Evolutionary conservation across 2,113 vertebrate genomes (phyloP), one percentile per base, ranked within the genome.

Genomic region (Sturnira hondurensis): DNA sequence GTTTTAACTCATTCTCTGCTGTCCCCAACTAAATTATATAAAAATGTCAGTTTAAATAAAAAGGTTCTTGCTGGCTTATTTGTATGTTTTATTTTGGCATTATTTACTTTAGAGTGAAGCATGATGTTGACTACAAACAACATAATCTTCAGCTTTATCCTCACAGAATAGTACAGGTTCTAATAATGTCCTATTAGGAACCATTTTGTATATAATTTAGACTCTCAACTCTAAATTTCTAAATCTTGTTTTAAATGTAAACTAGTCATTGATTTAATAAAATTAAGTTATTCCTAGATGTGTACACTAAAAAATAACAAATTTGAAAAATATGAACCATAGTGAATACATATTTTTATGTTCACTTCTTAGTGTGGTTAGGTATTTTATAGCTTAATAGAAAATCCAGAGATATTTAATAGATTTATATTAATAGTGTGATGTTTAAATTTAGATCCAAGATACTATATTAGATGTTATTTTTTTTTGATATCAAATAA

Each of bases 201-300:
- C 86, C 4, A 73, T 43, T 54, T 77, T 78, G 11, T 77, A 36
- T 47, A 24, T 56, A 54, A 86, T 70, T 11, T 3, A 74, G 31
- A 63, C 19, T 83, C 22, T 70, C 19, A 4, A 45, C 38, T 82
- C 22, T 84, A 93, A 89, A 83, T 92, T 68, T 89, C 28, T 94
- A 94, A 93, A 43, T 63, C 83, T 61, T 89, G 1, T 86, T 94
- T 95, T 22, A 93, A 38, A 91, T 82, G 50, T 80, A 85, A 80
- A 56, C 1, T 52, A 89, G 38, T 63, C n/a, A 84, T 1, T 6
- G 10, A 56, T 83, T 86, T 78, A 73, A 71, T 67, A 33, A 86
- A 82, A 77, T 50, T 67, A 74, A 67, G 14, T 81, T 54, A 82
- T 86, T 89, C 16, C 28, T 70, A 52, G 11, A 86, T 47, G 17